phyloP scores from a whole-genome alignment of 2,797 vertebrate genomes.

The Phoxinus dragarum region DNA sequence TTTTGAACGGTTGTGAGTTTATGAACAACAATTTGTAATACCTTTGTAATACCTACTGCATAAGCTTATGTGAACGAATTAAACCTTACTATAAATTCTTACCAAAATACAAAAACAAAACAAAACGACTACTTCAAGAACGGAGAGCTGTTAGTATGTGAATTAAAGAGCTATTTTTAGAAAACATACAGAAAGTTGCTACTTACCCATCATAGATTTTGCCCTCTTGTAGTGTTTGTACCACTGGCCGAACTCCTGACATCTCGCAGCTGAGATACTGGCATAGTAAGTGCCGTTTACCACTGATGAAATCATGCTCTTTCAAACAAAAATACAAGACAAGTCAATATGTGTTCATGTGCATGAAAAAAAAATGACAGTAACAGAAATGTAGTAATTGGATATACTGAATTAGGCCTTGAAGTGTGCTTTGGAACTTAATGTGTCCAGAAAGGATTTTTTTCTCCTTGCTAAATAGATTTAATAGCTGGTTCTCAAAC shows the following conservation, averaged over 20 bases:
- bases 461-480: conserved; percentile 14
- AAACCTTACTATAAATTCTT: not conserved
- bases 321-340: conserved; percentile 57
- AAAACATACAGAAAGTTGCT: not conserved
- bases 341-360: conserved; percentile 25
- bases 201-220: conserved; percentile 85
- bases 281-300: conserved; percentile 99
- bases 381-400: not conserved
- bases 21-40: not conserved
- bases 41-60: not conserved
- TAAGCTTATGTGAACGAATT: not conserved
- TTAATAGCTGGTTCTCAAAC: conserved; percentile 37
- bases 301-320: conserved; percentile 99
- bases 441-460: conserved; percentile 9
- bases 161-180: not conserved
- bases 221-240: conserved; percentile 99
- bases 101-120: not conserved
- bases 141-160: not conserved
- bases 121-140: not conserved
- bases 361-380: conserved; percentile 22
- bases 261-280: conserved; percentile 97
- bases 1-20: not conserved
- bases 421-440: not conserved
- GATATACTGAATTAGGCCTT: not conserved
- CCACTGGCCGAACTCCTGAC: conserved; percentile 99